phyloP scores from a whole-genome alignment of 2,113 vertebrate species.

The Empidonax traillii region DNA sequence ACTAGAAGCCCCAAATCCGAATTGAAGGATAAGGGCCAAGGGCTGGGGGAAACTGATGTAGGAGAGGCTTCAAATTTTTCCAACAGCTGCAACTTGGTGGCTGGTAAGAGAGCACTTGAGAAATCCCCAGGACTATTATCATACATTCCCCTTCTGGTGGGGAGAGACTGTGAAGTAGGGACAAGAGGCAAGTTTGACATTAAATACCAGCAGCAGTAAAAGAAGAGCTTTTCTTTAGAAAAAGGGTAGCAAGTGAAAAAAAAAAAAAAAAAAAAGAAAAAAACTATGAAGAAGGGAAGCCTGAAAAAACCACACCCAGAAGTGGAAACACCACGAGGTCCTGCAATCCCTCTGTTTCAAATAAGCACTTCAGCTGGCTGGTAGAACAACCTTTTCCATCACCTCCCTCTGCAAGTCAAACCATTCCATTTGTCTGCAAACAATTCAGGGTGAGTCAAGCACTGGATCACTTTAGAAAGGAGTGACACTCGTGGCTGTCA shows the following conservation, averaged over 20 bases:
- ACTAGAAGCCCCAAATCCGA: conserved; percentile 11
- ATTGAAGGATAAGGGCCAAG: neutral
- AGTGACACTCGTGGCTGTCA: neutral
- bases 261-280: neutral
- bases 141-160: neutral
- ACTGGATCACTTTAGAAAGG: neutral
- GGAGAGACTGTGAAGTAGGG: neutral
- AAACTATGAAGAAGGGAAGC: neutral
- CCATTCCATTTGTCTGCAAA: neutral
- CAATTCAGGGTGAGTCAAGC: neutral
- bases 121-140: neutral
- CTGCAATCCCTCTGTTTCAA: neutral
- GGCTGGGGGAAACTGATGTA: neutral
- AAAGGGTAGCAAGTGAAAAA: neutral
- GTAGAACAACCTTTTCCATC: neutral
- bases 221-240: neutral
- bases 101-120: conserved; percentile 42
- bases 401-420: neutral
- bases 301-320: neutral
- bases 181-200: neutral
- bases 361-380: neutral
- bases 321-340: neutral
- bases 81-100: conserved; percentile 40
- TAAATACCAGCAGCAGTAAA: neutral
- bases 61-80: conserved; percentile 45